Evolutionary conservation across 2,888 invertebrate genomes (phyloP).

Genomic region (Barypeithes pellucidus): DNA sequence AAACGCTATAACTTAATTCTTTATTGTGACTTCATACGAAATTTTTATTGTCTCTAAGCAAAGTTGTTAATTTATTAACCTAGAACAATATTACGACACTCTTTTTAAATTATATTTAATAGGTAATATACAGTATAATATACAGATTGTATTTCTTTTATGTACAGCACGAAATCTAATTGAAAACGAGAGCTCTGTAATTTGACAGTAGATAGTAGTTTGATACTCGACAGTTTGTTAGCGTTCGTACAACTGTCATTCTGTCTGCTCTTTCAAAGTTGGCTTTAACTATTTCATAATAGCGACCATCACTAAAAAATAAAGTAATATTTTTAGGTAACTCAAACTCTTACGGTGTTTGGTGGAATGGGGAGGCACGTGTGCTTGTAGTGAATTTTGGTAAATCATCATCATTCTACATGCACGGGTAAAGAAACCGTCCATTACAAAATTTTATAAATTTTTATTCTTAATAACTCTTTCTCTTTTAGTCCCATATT

Average conservation of each 20-base stretch:
- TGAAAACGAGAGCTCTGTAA: constrained; percentile 97
- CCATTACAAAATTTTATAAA: too few relatives aligned
- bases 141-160: constrained; percentile 34
- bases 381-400: too few relatives aligned
- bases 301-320: constrained; percentile 92
- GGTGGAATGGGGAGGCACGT: too few relatives aligned
- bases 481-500: too few relatives aligned
- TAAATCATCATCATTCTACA: too few relatives aligned
- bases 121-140: constrained; percentile 53
- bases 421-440: too few relatives aligned
- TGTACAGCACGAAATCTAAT: constrained; percentile 66
- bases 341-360: too few relatives aligned
- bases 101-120: constrained; percentile 40
- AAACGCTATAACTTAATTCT: constrained; percentile 23
- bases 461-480: too few relatives aligned
- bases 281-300: constrained; percentile 99
- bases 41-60: constrained; percentile 26
- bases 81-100: constrained; percentile 25
- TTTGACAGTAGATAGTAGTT: constrained; percentile 93
- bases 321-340: background rate
- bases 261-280: constrained; percentile 99
- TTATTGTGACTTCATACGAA: constrained; percentile 30
- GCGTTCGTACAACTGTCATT: constrained; percentile 95
- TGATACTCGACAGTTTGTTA: constrained; percentile 96
- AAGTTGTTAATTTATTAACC: constrained; percentile 36